A percentile compares a stretch with the other conserved stretches of the same genome.
Evolutionary conservation across 1,140 invertebrate genomes (phyloP).

Genomic region (Meloidogyne hapla): DNA sequence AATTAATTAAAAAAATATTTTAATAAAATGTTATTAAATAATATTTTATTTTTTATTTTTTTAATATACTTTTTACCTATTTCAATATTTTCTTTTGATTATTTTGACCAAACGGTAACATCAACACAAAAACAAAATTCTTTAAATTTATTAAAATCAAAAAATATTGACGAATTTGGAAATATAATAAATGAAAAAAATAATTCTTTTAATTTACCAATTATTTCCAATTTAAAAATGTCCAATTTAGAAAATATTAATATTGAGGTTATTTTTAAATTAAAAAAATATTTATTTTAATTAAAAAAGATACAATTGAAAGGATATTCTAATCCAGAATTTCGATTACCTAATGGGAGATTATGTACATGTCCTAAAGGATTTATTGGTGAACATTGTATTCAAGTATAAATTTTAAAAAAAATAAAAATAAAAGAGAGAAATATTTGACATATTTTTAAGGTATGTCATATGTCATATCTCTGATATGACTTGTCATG

Average conservation of each 20-base stretch:
- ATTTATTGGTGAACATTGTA: not conserved
- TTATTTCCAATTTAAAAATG: not conserved
- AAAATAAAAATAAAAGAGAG: not conserved
- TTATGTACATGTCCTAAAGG: constrained; percentile 38
- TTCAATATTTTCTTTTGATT: not conserved
- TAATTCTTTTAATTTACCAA: not conserved
- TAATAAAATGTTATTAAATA: not conserved
- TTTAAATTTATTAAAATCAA: not conserved
- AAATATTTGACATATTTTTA: too few relatives aligned
- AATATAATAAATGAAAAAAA: not conserved
- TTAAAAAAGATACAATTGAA: constrained; percentile 23
- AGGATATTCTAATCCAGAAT: constrained; percentile 27
- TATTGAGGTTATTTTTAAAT: not conserved
- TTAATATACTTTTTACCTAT: not conserved
- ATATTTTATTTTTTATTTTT: not conserved
- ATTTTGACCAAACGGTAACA: not conserved
- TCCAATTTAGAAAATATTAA: not conserved
- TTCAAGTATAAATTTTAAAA: not conserved
- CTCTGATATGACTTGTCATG: too few relatives aligned
- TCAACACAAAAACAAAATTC: not conserved
- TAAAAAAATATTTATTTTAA: not conserved
- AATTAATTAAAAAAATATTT: too few relatives aligned
- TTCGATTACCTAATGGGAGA: constrained; percentile 6
- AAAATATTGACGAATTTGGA: not conserved
- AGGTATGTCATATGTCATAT: too few relatives aligned